phyloP scores from a whole-genome alignment of 2,797 vertebrate genomes.

The Peromyscus attwateri region DNA sequence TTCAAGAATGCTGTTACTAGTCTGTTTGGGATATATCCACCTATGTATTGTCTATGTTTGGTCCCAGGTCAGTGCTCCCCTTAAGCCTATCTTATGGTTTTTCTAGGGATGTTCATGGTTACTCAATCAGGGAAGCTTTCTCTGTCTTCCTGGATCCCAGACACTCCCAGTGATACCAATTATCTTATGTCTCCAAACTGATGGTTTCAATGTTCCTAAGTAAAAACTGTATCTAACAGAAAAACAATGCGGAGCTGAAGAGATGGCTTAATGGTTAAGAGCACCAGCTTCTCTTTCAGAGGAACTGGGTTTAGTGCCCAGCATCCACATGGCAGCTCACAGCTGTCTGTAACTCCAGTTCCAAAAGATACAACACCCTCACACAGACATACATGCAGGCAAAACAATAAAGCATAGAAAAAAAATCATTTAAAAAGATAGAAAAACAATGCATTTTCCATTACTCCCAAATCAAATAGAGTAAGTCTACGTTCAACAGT shows the following conservation, averaged over 20 bases:
- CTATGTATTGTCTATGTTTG: not conserved
- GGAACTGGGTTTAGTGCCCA: not conserved
- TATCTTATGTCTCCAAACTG: not conserved
- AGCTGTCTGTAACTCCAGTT: not conserved
- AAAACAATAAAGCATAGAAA: not conserved
- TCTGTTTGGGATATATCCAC: not conserved
- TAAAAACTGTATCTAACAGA: not conserved
- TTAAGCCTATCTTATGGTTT: not conserved
- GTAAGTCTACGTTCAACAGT: not conserved
- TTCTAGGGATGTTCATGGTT: not conserved
- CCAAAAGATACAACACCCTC: not conserved
- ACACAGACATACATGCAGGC: not conserved
- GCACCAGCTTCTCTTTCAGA: not conserved
- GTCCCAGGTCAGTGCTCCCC: not conserved
- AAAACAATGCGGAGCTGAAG: not conserved
- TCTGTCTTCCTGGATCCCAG: not conserved
- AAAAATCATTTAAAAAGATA: not conserved
- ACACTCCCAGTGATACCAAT: not conserved
- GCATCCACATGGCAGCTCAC: not conserved
- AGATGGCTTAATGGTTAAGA: no score
- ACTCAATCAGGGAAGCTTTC: not conserved
- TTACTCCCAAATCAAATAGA: not conserved
- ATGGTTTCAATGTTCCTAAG: not conserved
- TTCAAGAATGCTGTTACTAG: not conserved
- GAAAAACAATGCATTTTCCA: slow-evolving; percentile 15